A percentile compares a stretch with the other conserved stretches of the same genome.
These are phyloP conservation scores for Typhlichthys eigenmanni DNA, from an alignment of 2,797 vertebrate genomes.

Conservation along the genomic window DNA sequence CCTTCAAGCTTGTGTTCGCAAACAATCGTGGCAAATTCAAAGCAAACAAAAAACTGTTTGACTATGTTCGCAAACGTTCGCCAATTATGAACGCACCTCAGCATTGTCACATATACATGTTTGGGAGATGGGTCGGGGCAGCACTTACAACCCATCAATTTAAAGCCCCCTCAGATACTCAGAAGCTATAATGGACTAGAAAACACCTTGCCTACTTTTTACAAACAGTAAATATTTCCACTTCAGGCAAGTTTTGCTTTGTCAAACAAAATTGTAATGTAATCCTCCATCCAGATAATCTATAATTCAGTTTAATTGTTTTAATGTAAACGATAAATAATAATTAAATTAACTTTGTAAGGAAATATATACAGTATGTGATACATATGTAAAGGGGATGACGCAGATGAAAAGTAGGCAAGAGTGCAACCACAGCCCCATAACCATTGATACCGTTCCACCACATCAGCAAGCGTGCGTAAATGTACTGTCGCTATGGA, in stretches of 20 bases:
- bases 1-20: too few relatives aligned
- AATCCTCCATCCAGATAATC: not conserved
- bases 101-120: conserved; percentile 63
- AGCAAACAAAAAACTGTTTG: too few relatives aligned
- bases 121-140: conserved; percentile 27
- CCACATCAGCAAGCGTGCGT: conserved; percentile 28
- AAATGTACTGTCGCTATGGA: conserved; percentile 6
- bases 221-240: conserved; percentile 61
- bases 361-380: conserved; percentile 65
- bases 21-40: too few relatives aligned
- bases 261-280: not conserved
- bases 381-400: conserved; percentile 42
- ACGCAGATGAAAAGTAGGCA: conserved; percentile 60
- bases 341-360: conserved; percentile 1
- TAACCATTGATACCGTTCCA: conserved; percentile 30
- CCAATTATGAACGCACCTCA: conserved; percentile 8
- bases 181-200: conserved; percentile 27
- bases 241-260: not conserved
- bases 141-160: conserved; percentile 9
- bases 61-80: too few relatives aligned
- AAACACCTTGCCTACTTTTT: conserved; percentile 57
- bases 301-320: too few relatives aligned
- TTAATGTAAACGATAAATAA: not conserved
- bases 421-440: conserved; percentile 38
- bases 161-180: conserved; percentile 15